Percentiles rank a stretch among this genome's conserved stretches.
Evolutionary conservation across 2,113 vertebrate species (phyloP).

Genomic region (Rhinoptilus africanus): DNA sequence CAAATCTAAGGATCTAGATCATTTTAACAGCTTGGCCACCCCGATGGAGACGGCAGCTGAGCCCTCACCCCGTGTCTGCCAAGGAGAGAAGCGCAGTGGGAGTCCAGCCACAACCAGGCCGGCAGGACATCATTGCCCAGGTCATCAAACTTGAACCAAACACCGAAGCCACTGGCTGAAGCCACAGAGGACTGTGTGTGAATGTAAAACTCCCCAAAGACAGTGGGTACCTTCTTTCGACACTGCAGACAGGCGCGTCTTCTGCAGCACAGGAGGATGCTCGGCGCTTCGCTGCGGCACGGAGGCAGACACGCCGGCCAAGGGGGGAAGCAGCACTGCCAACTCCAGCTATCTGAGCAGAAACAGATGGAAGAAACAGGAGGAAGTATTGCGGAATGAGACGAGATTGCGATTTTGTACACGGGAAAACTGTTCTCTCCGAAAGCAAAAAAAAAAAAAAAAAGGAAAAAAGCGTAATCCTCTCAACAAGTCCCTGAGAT

Average conservation of each 20-base stretch:
- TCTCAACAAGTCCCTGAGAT: not conserved
- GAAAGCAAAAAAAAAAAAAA: not conserved
- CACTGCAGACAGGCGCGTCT: not conserved
- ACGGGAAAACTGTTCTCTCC: not conserved
- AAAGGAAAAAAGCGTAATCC: too few relatives aligned
- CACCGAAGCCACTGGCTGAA: not conserved
- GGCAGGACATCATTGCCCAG: not conserved
- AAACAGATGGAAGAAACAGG: conserved; percentile 36
- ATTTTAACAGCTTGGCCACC: not conserved
- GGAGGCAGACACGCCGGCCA: accelerated
- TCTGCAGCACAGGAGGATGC: not conserved
- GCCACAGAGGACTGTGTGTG: accelerated
- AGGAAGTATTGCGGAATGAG: not conserved
- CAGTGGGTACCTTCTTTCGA: not conserved
- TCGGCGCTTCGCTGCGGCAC: not conserved
- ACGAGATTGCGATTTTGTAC: not conserved
- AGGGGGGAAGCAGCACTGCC: not conserved
- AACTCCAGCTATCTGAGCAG: not conserved
- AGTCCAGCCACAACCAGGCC: not conserved
- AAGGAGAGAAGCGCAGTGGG: not conserved
- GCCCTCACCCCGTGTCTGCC: not conserved
- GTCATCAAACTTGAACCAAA: not conserved
- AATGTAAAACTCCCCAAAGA: not conserved
- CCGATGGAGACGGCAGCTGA: accelerated
- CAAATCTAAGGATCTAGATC: not conserved